Base-by-base conservation (phyloP, 2,888 invertebrate genomes). In the Sinhomidia bicolor region DNA sequence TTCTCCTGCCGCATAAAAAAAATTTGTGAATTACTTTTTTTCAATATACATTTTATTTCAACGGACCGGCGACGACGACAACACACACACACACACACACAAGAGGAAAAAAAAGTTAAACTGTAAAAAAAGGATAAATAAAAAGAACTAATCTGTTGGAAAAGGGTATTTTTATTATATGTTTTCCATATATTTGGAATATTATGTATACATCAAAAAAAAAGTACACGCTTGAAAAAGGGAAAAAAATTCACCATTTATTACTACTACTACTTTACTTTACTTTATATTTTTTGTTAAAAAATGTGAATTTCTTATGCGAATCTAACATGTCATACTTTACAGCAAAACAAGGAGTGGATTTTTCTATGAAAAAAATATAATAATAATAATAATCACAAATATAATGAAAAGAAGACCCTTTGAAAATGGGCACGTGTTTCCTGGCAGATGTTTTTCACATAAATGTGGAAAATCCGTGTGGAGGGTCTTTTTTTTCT, bases 401-500 rank as follows among this genome's bases (percentile, higher is more conserved):
- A 74, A 10, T 12, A 79, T 32, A 36, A 79, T 62, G 62, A 51
- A 65, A 65, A n/a, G 82, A 65, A 84, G 84, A 84, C 88, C 88
- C 80, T 83, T 82, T 84, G 71, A 82, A 78, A 74, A 78, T 88
- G 84, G 88, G 88, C 89, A 87, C 89, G 85, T 89, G 89, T 88
- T 86, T 88, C 44, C 89, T 89, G 92, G 92, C 93, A 93, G 92
- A 92, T 93, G 93, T 92, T 93, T 92, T 92, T 92, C 92, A 91
- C 92, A 92, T 91, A 93, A 93, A 92, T 92, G 91, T 92, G 93
- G 92, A 92, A 92, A 92, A 92, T 92, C 92, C 89, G 89, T 44
- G 44, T 91, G 23, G 84, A 83, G 90, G 91, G 90, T 82, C 84
- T 76, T 74, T 62, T 51, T 4, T 14, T 5, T 12, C 3, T 10